Evolutionary conservation across 2,113 vertebrate genomes (phyloP), one percentile per base, ranked within the genome.

Genomic region (Hemibagrus wyckioides): DNA sequence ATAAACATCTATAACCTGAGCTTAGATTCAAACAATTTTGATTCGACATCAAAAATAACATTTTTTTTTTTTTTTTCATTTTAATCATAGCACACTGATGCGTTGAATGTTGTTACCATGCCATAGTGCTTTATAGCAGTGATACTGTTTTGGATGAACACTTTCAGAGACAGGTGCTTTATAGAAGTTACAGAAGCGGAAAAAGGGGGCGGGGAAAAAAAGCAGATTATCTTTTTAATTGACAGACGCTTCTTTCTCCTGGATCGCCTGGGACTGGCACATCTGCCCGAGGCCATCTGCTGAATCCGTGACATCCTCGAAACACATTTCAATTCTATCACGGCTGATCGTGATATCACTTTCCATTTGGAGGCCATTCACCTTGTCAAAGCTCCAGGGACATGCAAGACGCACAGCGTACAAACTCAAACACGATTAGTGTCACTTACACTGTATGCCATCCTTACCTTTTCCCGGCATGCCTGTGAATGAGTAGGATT

Each of bases 351-450:
- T 11, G 82, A 84, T 79, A 88, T 88, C 87, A 57, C 82, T 84
- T 90, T 88, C 75, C 36, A 88, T 90, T 85, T 80, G 82, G 63
- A 80, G 85, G 81, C 71, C 59, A 61, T 79, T 90, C 82, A 87
- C 87, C 87, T 90, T 75, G 67, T 88, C 75, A 80, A 65, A 76
- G 39, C 81, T 48, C 67, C 15, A 83, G 71, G 86, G 17, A 80
- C 83, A 69, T 83, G 41, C 77, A 33, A 23, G 71, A 61, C 80
- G 80, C 48, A 73, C 59, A 33, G 5, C 50, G 25, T 36, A 86
- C 69, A 83, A 36, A 73, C 65, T 63, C 57, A 75, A 44, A 50
- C 48, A 86, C 63, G 48, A 57, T 83, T 33, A 23, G 39, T n/a
- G 59, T 25, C 73, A 61, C 15, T 86, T 86, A n/a, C 54, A 56